Evolutionary conservation across 2,797 vertebrate genomes (phyloP).

Genomic region (Diglossa cyanea): DNA sequence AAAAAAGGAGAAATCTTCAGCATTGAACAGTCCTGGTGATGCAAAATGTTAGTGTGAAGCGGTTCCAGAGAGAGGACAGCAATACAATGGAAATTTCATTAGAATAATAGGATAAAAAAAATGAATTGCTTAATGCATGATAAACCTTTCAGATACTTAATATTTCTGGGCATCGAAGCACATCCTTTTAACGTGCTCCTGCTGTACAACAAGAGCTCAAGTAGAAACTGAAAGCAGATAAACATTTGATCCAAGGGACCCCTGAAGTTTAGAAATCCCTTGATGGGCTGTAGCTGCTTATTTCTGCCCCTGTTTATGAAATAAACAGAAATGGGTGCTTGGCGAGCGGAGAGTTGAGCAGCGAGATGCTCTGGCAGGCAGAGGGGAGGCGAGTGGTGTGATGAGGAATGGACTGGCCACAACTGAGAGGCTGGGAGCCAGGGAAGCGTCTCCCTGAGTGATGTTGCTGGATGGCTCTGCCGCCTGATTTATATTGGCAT

Average conservation of each 20-base stretch:
- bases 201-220: slow-evolving; percentile 53
- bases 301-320: not conserved
- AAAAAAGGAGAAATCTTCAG: not conserved
- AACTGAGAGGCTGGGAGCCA: not conserved
- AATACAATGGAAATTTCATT: slow-evolving; percentile 46
- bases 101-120: slow-evolving; percentile 38
- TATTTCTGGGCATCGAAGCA: slow-evolving; percentile 63
- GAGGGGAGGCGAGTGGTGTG: not conserved
- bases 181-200: slow-evolving; percentile 62
- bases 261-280: slow-evolving; percentile 54
- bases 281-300: not conserved
- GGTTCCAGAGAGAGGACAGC: slow-evolving; percentile 49
- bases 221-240: slow-evolving; percentile 62
- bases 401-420: not conserved
- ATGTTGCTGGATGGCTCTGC: not conserved
- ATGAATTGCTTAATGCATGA: slow-evolving; percentile 52
- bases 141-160: slow-evolving; percentile 59
- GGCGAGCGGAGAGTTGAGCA: not conserved
- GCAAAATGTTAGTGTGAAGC: slow-evolving; percentile 42
- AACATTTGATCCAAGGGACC: slow-evolving; percentile 54
- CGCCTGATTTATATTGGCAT: slow-evolving; percentile 9
- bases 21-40: not conserved
- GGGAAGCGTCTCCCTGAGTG: not conserved
- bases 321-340: not conserved
- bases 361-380: not conserved